Percentiles rank a stretch among this genome's conserved stretches.
phyloP scores from a whole-genome alignment of 2,113 vertebrate species.

The Opisthocomus hoazin region DNA sequence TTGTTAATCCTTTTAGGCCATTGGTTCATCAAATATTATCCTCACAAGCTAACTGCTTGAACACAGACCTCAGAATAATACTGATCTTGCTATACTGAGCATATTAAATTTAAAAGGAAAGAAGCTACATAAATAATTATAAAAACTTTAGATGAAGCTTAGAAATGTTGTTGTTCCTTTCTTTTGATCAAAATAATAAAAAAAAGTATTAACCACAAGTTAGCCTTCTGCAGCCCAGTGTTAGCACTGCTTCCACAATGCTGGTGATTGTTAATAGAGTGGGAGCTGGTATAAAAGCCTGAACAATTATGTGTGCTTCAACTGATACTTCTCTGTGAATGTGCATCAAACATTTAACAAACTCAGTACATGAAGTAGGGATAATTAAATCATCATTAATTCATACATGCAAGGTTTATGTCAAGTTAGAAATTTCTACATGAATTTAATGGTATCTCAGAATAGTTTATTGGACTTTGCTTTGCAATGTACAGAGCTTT shows the following conservation, averaged over 20 bases:
- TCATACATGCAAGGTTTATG: neutral
- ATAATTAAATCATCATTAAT: neutral
- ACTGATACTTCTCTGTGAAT: neutral
- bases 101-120: neutral
- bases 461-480: neutral
- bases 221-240: neutral
- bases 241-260: neutral
- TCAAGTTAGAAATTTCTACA: neutral
- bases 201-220: accelerated
- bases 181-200: neutral
- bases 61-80: neutral
- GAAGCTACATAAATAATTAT: neutral
- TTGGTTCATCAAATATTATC: neutral
- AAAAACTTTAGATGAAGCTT: neutral
- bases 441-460: neutral
- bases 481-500: neutral
- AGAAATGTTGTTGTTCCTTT: neutral
- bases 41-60: constrained; percentile 13
- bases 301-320: neutral
- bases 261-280: neutral
- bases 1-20: constrained; percentile 10
- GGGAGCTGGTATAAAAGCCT: neutral
- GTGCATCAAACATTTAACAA: neutral
- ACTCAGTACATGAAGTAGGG: neutral
- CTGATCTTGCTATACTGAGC: neutral